phyloP scores from a whole-genome alignment of 1,140 invertebrate genomes.

The Drosophila ficusphila region DNA sequence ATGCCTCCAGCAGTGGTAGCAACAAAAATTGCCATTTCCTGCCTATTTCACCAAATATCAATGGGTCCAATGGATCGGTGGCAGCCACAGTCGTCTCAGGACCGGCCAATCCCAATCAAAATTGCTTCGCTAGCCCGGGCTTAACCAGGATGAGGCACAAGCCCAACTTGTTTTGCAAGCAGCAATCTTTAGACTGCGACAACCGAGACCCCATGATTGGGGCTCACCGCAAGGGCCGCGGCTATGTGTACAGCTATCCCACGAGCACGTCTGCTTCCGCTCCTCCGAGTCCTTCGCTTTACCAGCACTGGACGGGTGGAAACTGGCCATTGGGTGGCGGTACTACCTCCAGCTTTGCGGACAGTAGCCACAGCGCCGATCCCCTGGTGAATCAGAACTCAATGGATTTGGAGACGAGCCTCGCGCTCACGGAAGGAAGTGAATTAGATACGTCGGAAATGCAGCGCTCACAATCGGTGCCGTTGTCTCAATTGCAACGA shows the following conservation, averaged over 20 bases:
- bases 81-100: conserved; percentile 86
- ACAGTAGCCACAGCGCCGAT: conserved; percentile 52
- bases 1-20: conserved; percentile 84
- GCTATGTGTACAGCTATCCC: conserved; percentile 64
- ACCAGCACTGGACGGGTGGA: conserved; percentile 63
- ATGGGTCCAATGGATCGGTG: conserved; percentile 80
- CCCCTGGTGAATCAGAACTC: conserved; percentile 71
- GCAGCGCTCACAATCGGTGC: conserved; percentile 82
- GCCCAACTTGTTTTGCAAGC: conserved; percentile 62
- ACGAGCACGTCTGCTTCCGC: conserved; percentile 77
- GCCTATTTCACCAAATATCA: conserved; percentile 89
- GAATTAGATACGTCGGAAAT: conserved; percentile 67
- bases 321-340: conserved; percentile 53
- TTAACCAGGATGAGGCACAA: conserved; percentile 87
- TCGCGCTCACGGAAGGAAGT: conserved; percentile 50
- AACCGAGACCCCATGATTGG: conserved; percentile 78
- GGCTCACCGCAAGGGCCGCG: conserved; percentile 60
- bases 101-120: conserved; percentile 76
- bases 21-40: conserved; percentile 92
- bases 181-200: conserved; percentile 75
- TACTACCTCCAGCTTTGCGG: conserved; percentile 38
- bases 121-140: conserved; percentile 93
- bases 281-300: conserved; percentile 77
- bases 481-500: conserved; percentile 72
- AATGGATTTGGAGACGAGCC: conserved; percentile 74